Evolutionary conservation across 2,113 vertebrate species (phyloP).

Genomic region (Ranitomeya imitator): DNA sequence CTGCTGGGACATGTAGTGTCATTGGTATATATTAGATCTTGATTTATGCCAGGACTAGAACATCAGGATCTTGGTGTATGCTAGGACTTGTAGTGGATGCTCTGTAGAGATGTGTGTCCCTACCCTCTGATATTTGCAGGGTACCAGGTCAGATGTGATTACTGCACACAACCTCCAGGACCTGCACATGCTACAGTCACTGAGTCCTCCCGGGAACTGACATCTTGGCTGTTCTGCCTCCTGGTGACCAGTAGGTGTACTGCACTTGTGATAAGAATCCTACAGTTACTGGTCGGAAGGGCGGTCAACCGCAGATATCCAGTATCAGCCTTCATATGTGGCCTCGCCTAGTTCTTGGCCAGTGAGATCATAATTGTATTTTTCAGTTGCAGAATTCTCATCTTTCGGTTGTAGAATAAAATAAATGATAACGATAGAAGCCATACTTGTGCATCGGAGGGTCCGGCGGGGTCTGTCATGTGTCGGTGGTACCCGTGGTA

Average conservation of each 20-base stretch:
- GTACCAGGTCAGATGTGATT: too few species aligned
- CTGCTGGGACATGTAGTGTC: neutral
- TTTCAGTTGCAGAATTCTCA: too few species aligned
- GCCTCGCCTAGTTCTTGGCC: too few species aligned
- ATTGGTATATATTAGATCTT: neutral
- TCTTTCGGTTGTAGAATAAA: too few species aligned
- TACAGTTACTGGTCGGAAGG: constrained; percentile 22
- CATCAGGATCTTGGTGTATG: neutral
- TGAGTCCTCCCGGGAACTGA: neutral
- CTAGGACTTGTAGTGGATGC: neutral
- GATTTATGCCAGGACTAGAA: neutral
- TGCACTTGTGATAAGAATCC: constrained; percentile 5
- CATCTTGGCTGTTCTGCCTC: neutral
- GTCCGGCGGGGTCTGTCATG: too few species aligned
- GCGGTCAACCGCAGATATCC: neutral
- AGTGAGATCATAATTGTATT: too few species aligned
- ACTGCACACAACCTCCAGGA: too few species aligned
- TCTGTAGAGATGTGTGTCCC: neutral
- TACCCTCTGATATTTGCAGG: too few species aligned
- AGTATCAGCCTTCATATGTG: too few species aligned
- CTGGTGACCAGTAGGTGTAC: neutral
- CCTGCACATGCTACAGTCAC: neutral
- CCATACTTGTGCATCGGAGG: too few species aligned
- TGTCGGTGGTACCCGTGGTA: too few species aligned
- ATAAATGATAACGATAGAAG: too few species aligned